Conservation (phyloP, 2,888 invertebrate genomes). For the Busseola fusca region DNA sequence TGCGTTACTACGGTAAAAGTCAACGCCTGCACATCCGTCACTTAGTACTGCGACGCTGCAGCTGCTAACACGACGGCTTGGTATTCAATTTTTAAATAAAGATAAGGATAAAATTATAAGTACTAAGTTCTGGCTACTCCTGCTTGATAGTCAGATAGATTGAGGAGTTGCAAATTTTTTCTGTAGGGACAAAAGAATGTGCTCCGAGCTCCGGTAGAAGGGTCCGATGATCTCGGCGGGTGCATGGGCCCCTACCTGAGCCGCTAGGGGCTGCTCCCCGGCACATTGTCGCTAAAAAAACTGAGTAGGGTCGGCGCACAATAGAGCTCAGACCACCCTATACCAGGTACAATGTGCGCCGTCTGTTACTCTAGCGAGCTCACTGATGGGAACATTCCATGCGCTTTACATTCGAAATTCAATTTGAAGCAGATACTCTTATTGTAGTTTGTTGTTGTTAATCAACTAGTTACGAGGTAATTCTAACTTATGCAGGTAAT, state of each 20-base stretch:
- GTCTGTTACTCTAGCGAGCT: slow-evolving; percentile 62
- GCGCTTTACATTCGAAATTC: slow-evolving; percentile 31
- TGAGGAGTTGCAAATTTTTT: slow-evolving; percentile 43
- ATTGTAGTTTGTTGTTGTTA: slow-evolving; percentile 24
- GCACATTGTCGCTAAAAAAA: slow-evolving; percentile 84
- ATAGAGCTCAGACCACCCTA: slow-evolving; percentile 73
- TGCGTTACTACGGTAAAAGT: slow-evolving; percentile 66
- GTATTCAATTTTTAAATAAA: slow-evolving; percentile 71
- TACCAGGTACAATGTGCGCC: slow-evolving; percentile 68
- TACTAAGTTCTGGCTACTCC: slow-evolving; percentile 17
- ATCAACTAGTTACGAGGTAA: neutral
- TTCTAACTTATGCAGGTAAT: slow-evolving; percentile 7
- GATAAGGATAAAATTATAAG: slow-evolving; percentile 58
- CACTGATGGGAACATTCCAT: slow-evolving; percentile 47
- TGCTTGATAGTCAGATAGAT: slow-evolving; percentile 26
- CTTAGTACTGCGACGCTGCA: slow-evolving; percentile 66
- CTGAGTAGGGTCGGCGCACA: slow-evolving; percentile 84
- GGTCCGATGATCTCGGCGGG: slow-evolving; percentile 75
- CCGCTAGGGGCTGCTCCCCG: slow-evolving; percentile 79
- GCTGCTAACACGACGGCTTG: slow-evolving; percentile 74
- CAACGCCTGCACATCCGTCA: slow-evolving; percentile 71
- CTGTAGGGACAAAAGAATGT: slow-evolving; percentile 69
- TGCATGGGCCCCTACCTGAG: slow-evolving; percentile 82
- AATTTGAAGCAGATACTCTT: slow-evolving; percentile 23
- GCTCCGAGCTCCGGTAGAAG: slow-evolving; percentile 59